Conservation (phyloP, 2,113 vertebrate genomes). For the Naja naja region DNA sequence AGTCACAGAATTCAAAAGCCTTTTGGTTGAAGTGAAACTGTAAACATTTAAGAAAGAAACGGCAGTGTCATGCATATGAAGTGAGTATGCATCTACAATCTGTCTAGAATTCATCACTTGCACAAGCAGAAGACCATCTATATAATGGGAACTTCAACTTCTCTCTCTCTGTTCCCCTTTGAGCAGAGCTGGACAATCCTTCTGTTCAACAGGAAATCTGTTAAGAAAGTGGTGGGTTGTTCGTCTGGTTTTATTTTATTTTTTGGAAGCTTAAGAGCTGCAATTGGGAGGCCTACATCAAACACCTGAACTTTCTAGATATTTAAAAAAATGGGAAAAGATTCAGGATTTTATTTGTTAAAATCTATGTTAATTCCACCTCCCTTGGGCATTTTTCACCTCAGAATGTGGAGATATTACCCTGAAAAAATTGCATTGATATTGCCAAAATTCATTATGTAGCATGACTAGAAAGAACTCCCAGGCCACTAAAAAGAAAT, state of each 20-base stretch:
- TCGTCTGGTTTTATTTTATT: background rate
- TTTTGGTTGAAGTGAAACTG: background rate
- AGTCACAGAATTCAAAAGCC: background rate
- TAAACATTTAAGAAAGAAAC: background rate
- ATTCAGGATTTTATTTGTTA: background rate
- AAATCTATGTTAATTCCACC: background rate
- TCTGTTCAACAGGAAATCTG: background rate
- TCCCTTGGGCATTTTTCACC: background rate
- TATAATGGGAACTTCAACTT: background rate
- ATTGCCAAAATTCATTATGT: background rate
- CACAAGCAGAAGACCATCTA: background rate
- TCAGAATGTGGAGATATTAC: background rate
- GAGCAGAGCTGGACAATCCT: background rate
- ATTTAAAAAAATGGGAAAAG: background rate
- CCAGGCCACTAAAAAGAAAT: background rate
- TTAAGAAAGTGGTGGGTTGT: background rate
- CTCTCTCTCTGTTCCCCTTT: background rate
- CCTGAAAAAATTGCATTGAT: background rate
- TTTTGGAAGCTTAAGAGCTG: background rate
- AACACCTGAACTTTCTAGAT: background rate
- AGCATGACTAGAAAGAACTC: background rate
- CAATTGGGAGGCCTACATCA: background rate
- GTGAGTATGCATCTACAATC: accelerated
- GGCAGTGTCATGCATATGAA: constrained; percentile 13
- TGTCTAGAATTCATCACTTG: background rate